Evolutionary conservation across 1,140 invertebrate species (phyloP), one percentile per base, ranked within the genome.

Genomic region (Drosophila arizonae): DNA sequence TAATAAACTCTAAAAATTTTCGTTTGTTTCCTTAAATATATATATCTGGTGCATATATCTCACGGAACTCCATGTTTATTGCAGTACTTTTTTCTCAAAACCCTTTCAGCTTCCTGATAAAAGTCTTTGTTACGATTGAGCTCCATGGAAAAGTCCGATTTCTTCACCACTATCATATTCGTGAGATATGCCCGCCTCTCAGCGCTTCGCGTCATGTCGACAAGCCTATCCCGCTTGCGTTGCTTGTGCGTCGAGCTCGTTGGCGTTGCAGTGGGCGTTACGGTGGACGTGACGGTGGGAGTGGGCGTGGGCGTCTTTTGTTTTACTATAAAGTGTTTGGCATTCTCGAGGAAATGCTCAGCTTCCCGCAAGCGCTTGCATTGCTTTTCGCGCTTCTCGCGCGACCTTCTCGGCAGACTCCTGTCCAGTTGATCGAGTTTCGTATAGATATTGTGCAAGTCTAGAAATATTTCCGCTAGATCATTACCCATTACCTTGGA

Each of bases 361-460:
- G 81, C 76, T 33, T 77, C 57, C 2, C 26, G 11, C 4, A 66
- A 43, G 1, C 66, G 65, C 3, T 43, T 77, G 0, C 1, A 4
- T 0, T 76, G 57, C 8, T 60, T 70, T 3, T 33, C 33, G 8
- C 6, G 6, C 8, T 24, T 15, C 8, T 54, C 11, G 0, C 15
- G 28, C 4, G 36, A 11, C 30, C 28, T 62, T 3, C 15, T 41
- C 5, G n/a, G 15, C 4, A 41, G 6, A 1, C 5, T 4, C 5
- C 39, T 45, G 13, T 62, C 60, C 0, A 58, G 15, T 0, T 17
- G 13, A 6, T 84, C 80, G 0, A 84, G 45, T 21, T 60, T 76
- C 1, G 6, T 52, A 9, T 75, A 85, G 11, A 85, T 86, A n/a
- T 72, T 75, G 26, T 85, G 78, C 50, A 85, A 41, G 6, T 80